Evolutionary conservation across 2,113 vertebrate genomes (phyloP).

Genomic region (Trachemys scripta): DNA sequence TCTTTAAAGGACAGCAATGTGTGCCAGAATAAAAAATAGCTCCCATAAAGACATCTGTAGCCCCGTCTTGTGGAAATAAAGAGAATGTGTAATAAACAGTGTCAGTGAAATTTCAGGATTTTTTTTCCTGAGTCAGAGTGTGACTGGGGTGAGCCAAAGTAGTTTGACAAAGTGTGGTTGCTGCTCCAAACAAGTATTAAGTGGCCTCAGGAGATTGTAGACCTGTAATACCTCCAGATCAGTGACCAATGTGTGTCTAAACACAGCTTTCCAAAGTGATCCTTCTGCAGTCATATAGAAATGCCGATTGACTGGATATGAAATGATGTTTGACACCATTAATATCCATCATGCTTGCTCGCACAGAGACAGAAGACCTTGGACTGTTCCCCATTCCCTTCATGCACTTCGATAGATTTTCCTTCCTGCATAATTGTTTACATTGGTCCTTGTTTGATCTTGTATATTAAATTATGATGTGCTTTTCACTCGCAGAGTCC

Average conservation of each 20-base stretch:
- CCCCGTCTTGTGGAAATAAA: neutral
- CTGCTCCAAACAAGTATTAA: neutral
- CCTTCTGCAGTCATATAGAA: slow-evolving; percentile 29
- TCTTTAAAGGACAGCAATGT: slow-evolving; percentile 60
- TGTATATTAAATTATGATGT: neutral
- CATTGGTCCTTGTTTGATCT: neutral
- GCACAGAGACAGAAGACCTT: neutral
- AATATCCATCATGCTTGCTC: slow-evolving; percentile 36
- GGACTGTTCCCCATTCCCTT: slow-evolving; percentile 25
- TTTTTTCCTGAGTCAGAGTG: slow-evolving; percentile 15
- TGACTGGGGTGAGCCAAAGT: slow-evolving; percentile 13
- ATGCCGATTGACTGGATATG: slow-evolving; percentile 34
- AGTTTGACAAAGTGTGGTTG: slow-evolving; percentile 31
- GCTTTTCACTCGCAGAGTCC: neutral
- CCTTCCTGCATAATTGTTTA: slow-evolving; percentile 10
- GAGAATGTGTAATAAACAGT: slow-evolving; percentile 14
- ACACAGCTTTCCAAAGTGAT: slow-evolving; percentile 25
- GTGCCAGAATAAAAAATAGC: slow-evolving; percentile 55
- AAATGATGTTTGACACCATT: slow-evolving; percentile 72
- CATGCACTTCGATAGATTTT: neutral
- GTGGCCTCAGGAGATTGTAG: neutral
- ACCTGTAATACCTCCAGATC: neutral
- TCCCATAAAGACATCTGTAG: slow-evolving; percentile 49
- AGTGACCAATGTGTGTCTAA: slow-evolving; percentile 37
- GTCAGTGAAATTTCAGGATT: neutral